Base-by-base conservation (phyloP, 2,888 invertebrate genomes). In the Drosophila ezoana region DNA sequence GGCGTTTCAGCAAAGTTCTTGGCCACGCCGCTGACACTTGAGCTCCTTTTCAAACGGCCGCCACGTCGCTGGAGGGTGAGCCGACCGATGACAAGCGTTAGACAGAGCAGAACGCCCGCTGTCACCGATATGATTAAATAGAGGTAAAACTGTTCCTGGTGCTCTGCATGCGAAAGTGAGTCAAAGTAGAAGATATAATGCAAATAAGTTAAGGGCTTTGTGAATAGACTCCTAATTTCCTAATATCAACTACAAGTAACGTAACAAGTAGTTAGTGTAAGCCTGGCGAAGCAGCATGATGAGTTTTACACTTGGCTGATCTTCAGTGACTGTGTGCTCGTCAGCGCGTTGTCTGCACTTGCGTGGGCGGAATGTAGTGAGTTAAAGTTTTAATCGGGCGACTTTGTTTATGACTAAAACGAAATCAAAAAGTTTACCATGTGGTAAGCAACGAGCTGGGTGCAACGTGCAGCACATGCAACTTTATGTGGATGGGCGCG, bases 51-150 rank as follows among this genome's bases (percentile, higher is more conserved):
- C 70, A 90, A 90, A 16, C 87, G 85, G 49, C 79, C 81, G 8
- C 79, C 79, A 23, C 94, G 93, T 80, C 95, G 94, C 64, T 95
- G 95, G 78, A 96, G 93, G 54, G 96, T 93, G 64, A 97, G 94
- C 47, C 96, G 94, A 3, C 95, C 94, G 69, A 96, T 94, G 51
- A 96, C 95, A 64, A 96, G 93, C 52, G 95, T 94, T 80, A 96
- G 93, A 89, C 96, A 95, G 3, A 97, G 93, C 5, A 97, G 91
- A 33, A 97, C 93, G 13, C 95, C 95, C 14, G 94, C 94, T 28
- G 95, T 94, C 43, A 96, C 94, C 72, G 95, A 96, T 76, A 96
- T 95, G 76, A 96, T 95, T 90, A 97, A 94, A 93, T 97, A 97
- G 62, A 97, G 93, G 93, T 97, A 96, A 91, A 97, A 95, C 80